Evolutionary conservation across 2,888 invertebrate genomes (phyloP).

Genomic region (Mimas tiliae): DNA sequence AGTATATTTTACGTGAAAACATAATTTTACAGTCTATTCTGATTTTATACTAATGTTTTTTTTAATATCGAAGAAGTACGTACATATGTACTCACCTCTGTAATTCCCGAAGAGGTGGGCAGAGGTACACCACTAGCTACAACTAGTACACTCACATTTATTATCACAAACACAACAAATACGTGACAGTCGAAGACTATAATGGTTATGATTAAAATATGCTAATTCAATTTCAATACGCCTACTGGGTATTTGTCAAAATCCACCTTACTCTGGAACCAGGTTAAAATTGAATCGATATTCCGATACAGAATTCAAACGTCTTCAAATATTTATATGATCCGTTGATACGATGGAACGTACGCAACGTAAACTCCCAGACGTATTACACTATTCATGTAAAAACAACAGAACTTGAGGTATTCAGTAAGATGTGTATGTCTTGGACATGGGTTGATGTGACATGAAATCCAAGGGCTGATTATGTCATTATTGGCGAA

Average conservation of each 20-base stretch:
- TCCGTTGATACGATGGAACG: constrained; percentile 15
- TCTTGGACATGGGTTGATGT: not conserved
- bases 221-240: constrained; percentile 29
- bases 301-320: constrained; percentile 29
- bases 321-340: constrained; percentile 26
- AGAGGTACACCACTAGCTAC: too few species aligned
- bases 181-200: constrained; percentile 12
- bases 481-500: too few species aligned
- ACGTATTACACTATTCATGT: constrained; percentile 8
- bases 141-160: too few species aligned
- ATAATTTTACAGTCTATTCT: too few species aligned
- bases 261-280: constrained; percentile 14
- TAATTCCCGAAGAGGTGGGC: too few species aligned
- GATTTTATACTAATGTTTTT: too few species aligned
- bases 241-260: constrained; percentile 26
- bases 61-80: too few species aligned
- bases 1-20: too few species aligned
- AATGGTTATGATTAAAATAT: constrained; percentile 29
- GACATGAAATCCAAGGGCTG: not conserved
- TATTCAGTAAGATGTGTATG: not conserved
- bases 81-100: too few species aligned
- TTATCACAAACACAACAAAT: constrained; percentile 3
- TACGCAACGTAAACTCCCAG: constrained; percentile 3
- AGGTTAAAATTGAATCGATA: constrained; percentile 32
- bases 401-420: not conserved